Evolutionary conservation across 2,797 vertebrate species (phyloP).

Genomic region (Poeciliopsis paucimaculata): DNA sequence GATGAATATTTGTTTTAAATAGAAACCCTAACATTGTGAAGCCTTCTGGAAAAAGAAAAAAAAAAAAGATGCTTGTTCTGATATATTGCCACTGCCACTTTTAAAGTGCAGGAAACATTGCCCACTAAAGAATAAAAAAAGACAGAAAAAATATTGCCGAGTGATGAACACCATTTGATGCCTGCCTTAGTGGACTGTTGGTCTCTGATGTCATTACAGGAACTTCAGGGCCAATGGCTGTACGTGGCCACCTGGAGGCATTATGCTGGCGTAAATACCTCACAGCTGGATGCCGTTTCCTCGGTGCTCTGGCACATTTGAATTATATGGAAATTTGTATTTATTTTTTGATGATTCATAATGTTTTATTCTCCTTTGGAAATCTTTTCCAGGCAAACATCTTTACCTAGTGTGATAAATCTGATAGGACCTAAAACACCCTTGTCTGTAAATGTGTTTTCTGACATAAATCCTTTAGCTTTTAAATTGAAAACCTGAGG

Average conservation of each 20-base stretch:
- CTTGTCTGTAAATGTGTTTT: not conserved
- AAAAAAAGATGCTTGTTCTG: not conserved
- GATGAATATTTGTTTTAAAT: not conserved
- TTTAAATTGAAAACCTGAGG: not conserved
- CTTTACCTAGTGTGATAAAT: not conserved
- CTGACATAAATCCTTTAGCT: not conserved
- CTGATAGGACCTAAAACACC: not conserved
- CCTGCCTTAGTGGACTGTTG: not conserved
- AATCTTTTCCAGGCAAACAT: not conserved
- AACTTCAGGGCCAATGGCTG: not conserved
- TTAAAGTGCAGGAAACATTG: not conserved
- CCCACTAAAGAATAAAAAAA: not conserved
- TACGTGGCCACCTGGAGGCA: not conserved
- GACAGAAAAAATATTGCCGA: not conserved
- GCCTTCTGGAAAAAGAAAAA: not conserved
- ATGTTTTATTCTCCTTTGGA: not conserved
- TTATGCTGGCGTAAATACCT: not conserved
- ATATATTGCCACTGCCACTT: not conserved
- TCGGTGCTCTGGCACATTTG: not conserved
- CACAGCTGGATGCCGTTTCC: not conserved
- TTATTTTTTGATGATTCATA: not conserved
- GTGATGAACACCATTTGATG: not conserved
- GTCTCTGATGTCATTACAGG: constrained; percentile 6
- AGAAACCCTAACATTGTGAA: constrained; percentile 2
- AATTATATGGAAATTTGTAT: not conserved